These are phyloP conservation scores for Caenorhabditis briggsae DNA, from an alignment of 1,140 invertebrate species.

Conservation along the genomic window DNA sequence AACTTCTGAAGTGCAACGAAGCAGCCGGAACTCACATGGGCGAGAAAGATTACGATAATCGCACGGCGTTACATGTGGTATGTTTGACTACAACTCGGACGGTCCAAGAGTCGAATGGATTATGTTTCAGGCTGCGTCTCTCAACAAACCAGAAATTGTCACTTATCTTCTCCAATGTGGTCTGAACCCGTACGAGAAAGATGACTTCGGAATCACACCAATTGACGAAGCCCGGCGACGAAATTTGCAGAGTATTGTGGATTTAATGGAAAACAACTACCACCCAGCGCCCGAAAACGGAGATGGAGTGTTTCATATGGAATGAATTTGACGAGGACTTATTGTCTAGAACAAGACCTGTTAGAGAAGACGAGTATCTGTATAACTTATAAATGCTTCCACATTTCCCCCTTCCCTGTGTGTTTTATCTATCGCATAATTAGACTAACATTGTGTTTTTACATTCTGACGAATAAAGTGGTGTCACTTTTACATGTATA, in stretches of 20 bases:
- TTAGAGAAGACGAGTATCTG: conserved; percentile 31
- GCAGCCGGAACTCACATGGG: conserved; percentile 73
- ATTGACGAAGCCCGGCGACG: conserved; percentile 44
- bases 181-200: conserved; percentile 50
- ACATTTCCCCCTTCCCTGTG: neutral
- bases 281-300: neutral
- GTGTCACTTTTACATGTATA: neutral
- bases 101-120: conserved; percentile 12
- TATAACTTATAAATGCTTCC: conserved; percentile 39
- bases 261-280: neutral
- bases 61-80: conserved; percentile 77
- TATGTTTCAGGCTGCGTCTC: conserved; percentile 59
- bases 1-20: conserved; percentile 72
- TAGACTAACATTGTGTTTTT: conserved; percentile 29
- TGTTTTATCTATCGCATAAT: conserved; percentile 45
- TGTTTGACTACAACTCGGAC: conserved; percentile 42
- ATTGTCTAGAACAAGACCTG: neutral
- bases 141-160: conserved; percentile 62
- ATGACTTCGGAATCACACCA: conserved; percentile 62
- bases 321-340: neutral
- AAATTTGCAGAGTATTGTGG: neutral
- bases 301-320: conserved; percentile 22
- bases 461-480: conserved; percentile 26
- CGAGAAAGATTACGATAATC: conserved; percentile 74
- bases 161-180: conserved; percentile 59